Evolutionary conservation across 2,888 invertebrate species (phyloP), one percentile per base, ranked within the genome.

Genomic region (Hyppa rectilinea): DNA sequence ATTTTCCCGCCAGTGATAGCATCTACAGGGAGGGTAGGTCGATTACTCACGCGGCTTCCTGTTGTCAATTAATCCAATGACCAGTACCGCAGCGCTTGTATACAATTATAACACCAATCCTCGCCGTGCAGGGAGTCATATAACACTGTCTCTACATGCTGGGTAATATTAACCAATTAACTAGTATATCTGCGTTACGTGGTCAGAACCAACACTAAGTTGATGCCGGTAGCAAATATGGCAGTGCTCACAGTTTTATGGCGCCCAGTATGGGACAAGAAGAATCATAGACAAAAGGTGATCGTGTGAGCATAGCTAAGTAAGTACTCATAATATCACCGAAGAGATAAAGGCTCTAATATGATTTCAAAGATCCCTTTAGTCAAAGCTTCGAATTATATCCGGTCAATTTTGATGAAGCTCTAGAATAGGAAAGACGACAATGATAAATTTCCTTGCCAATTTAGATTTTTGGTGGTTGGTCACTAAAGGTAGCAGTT

Each of bases 31-130:
- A 62, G 70, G 78, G 78, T 78, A 75, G 85, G 60, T 80, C 72
- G 78, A 75, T 83, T 75, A 81, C 81, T 83, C 82, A 71, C 59
- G 71, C 75, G 71, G 81, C 88, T 92, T 92, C 91, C 92, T 90
- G 91, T 88, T 87, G 88, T 88, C 91, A 93, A 92, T 91, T 91
- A 92, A 91, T 88, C 88, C 90, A 88, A 87, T 87, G 86, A 89
- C 87, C 87, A 83, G 85, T 74, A 78, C 80, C 76, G 79, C 78
- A 79, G 83, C 74, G 81, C 64, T 64, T 71, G 81, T 79, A 75
- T 75, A 75, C 66, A 79, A 67, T 75, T 79, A 75, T 66, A 79
- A 65, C 63, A 79, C 70, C 60, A 66, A 70, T 79, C 66, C 47
- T 55, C 55, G 65, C 50, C 55, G n/a, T 49, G 53, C 55, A 56